Evolutionary conservation across 2,113 vertebrate species (phyloP), one percentile per base, ranked within the genome.

Genomic region (Orientallactaga bullata): DNA sequence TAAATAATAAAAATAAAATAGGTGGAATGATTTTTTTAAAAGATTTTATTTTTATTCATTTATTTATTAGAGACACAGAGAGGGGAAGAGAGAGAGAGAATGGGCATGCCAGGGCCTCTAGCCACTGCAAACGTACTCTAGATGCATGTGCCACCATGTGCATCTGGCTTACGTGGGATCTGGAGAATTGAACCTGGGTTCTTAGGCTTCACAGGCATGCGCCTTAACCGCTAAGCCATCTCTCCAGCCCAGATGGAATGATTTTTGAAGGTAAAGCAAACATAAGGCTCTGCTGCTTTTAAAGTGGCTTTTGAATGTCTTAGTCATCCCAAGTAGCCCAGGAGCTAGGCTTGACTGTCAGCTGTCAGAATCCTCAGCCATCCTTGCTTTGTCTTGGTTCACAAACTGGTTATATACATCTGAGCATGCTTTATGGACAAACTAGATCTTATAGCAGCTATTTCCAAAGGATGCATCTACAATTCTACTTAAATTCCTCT

Each of bases 201-300:
- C n/a, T n/a, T n/a, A n/a, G n/a, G n/a, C n/a, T n/a, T n/a, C n/a
- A n/a, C n/a, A n/a, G n/a, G n/a, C n/a, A n/a, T n/a, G n/a, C n/a
- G n/a, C n/a, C n/a, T n/a, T n/a, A n/a, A n/a, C n/a, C n/a, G n/a
- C n/a, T n/a, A n/a, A n/a, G n/a, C n/a, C n/a, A n/a, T n/a, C n/a
- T n/a, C n/a, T n/a, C n/a, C n/a, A n/a, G n/a, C n/a, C n/a, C n/a
- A 86, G 95, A 68, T 2, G 7, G 63, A 83, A 85, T 42, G 10
- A 85, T 93, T 69, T 93, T 69, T 89, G 93, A 89, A 94, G 73
- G 55, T 88, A 83, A 95, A 83, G 26, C 30, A 88, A 96, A 94
- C 69, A 74, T 84, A 82, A 13, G 35, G 74, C 71, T 35, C 24
- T 32, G 18, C 65, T 91, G 72, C 63, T 92, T 96, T 72, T 65